Evolutionary conservation across 1,140 invertebrate species (phyloP), one percentile per base, ranked within the genome.

Genomic region (Zaprionus inermis): DNA sequence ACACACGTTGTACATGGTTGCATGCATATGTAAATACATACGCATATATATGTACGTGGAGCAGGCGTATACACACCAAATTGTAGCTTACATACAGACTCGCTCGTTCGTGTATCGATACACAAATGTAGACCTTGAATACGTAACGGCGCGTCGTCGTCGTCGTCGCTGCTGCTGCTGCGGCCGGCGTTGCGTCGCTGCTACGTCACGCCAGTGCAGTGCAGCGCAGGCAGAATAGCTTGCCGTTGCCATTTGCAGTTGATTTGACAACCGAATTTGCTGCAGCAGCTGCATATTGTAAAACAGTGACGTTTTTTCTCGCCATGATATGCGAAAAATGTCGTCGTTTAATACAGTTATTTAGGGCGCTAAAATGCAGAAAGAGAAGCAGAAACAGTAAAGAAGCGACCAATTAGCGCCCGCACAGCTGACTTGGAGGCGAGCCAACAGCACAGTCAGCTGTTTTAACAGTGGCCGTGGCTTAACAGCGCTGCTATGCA

Each of bases 51-150:
- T 68, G 41, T 32, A 34, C 3, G 9, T 30, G 34, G 20, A 30
- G 49, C 63, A 34, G 22, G 56, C 70, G 70, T 59, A 72, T 72
- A 72, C 70, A 72, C 34, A 72, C 56, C 30, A 55, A 69, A 61
- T 55, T 60, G 65, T 72, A 60, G 46, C 59, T 49, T 49, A 54
- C 34, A 67, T 18, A 61, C 10, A 51, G 44, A 44, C 24, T 5
- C 38, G 55, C 11, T 60, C 49, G 36, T 79, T 79, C 60, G 58
- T 60, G 74, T 73, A 81, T 73, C 74, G 76, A 82, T 83, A 83
- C 79, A 83, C 68, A 70, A 79, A 82, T 70, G 78, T 81, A 85
- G 82, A 86, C 82, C 82, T 86, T 86, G 82, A 86, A 86, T 86
- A 76, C 70, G 70, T 69, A 73, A 74, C 73, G 76, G 64, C 59